Evolutionary conservation across 2,797 vertebrate genomes (phyloP).

Genomic region (Enteromius fasciolatus): DNA sequence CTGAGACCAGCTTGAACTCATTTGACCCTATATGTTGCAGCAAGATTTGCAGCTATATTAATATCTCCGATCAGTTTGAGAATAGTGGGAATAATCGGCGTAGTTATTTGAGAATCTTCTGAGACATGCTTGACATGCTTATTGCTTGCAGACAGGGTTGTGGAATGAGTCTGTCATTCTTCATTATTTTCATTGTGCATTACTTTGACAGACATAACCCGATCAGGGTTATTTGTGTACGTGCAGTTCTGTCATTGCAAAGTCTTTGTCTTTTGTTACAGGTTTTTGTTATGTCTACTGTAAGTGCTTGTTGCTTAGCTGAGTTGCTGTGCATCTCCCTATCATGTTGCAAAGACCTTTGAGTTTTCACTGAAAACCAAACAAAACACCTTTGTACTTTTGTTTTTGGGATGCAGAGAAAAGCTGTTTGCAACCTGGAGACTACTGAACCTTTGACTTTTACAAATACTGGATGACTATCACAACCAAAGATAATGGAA

Average conservation of each 20-base stretch:
- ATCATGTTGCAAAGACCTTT: constrained; percentile 51
- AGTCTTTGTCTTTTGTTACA: constrained; percentile 31
- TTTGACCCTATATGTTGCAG: background rate
- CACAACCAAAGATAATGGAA: background rate
- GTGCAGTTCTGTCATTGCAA: background rate
- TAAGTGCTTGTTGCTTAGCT: constrained; percentile 35
- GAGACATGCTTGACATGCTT: background rate
- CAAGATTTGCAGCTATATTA: background rate
- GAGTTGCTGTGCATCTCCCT: constrained; percentile 48
- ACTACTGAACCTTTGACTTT: constrained; percentile 29
- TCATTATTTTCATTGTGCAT: background rate
- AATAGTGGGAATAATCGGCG: background rate
- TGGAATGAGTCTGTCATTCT: background rate
- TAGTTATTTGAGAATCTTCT: background rate
- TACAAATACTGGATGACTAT: background rate
- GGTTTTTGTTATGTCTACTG: constrained; percentile 25
- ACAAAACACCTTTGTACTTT: constrained; percentile 44
- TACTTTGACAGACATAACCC: constrained; percentile 19
- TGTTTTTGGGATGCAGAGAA: constrained; percentile 41
- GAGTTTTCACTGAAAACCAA: constrained; percentile 27
- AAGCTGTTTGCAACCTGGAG: constrained; percentile 54
- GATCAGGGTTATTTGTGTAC: constrained; percentile 3
- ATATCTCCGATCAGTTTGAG: background rate
- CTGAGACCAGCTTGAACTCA: background rate
- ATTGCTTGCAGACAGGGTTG: background rate